Evolutionary conservation across 2,888 invertebrate genomes (phyloP).

Genomic region (Acronicta leporina): DNA sequence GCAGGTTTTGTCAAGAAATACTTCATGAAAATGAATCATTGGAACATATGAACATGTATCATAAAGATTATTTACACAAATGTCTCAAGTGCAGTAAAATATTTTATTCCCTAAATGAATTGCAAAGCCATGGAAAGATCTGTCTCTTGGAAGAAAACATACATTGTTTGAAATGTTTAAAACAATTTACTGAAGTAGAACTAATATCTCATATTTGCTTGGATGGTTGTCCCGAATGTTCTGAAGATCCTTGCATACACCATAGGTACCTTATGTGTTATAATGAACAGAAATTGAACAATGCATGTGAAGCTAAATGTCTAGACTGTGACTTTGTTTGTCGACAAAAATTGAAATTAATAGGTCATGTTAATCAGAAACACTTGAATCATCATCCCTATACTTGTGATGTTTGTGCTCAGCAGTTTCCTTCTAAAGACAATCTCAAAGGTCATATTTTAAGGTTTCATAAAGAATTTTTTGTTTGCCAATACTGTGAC

Average conservation of each 20-base stretch:
- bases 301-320: conserved; percentile 60
- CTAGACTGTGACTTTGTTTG: conserved; percentile 70
- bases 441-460: conserved; percentile 61
- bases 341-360: conserved; percentile 64
- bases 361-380: conserved; percentile 69
- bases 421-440: conserved; percentile 69
- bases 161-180: conserved; percentile 67
- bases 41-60: conserved; percentile 23
- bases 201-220: conserved; percentile 64
- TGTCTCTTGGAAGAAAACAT: conserved; percentile 13
- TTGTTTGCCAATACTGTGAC: conserved; percentile 68
- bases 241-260: conserved; percentile 68
- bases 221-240: conserved; percentile 67
- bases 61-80: conserved; percentile 16
- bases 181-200: conserved; percentile 57
- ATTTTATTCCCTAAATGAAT: conserved; percentile 14
- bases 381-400: conserved; percentile 73
- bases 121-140: conserved; percentile 17
- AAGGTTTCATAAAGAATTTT: conserved; percentile 63
- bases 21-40: conserved; percentile 20
- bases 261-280: conserved; percentile 68
- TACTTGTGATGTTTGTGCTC: conserved; percentile 67
- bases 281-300: conserved; percentile 65
- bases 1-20: conserved; percentile 30
- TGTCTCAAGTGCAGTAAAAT: conserved; percentile 30